Evolutionary conservation across 2,797 vertebrate species (phyloP), one percentile per base, ranked within the genome.

Genomic region (Enteromius anoplus): DNA sequence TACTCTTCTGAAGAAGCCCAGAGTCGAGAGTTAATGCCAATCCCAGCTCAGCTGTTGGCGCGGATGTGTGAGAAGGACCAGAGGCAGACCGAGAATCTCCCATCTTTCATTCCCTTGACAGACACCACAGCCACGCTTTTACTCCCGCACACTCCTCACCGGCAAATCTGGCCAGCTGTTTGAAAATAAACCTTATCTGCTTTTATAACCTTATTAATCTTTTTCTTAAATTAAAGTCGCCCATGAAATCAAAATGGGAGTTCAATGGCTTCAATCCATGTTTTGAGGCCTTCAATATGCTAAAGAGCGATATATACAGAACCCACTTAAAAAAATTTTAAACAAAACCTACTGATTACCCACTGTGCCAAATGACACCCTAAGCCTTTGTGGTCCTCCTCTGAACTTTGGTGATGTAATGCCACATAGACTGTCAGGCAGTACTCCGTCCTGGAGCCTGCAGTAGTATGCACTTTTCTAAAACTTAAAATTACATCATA

Each of bases 71-170:
- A 83, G 72, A 49, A 72, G 34, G 23, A 81, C 58, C 64, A 58
- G 49, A 75, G 37, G 62, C 75, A 32, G 51, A 68, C 78, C 15
- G 83, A 45, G 53, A 65, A 58, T 73, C 73, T 70, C 73, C 78
- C 6, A 29, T 69, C 83, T 58, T 82, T 85, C 76, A 78, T 75
- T 81, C 73, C 49, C 40, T 47, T 75, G 81, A 85, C 78, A 80
- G 47, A 84, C 75, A 80, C 55, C 58, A 65, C 82, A 76, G 84
- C 84, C 64, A 82, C n/a, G 37, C 79, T 88, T 62, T 86, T 77
- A 42, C 78, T 84, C 84, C 85, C 81, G 82, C 69, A 86, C 85
- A 85, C 80, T 88, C 84, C 78, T 82, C 78, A 65, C 26, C 34
- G 53, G 15, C 37, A 47, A 62, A 69, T 81, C 60, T 84, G 78